Evolutionary conservation across 2,113 vertebrate genomes (phyloP).

Genomic region (Alethe castanea): DNA sequence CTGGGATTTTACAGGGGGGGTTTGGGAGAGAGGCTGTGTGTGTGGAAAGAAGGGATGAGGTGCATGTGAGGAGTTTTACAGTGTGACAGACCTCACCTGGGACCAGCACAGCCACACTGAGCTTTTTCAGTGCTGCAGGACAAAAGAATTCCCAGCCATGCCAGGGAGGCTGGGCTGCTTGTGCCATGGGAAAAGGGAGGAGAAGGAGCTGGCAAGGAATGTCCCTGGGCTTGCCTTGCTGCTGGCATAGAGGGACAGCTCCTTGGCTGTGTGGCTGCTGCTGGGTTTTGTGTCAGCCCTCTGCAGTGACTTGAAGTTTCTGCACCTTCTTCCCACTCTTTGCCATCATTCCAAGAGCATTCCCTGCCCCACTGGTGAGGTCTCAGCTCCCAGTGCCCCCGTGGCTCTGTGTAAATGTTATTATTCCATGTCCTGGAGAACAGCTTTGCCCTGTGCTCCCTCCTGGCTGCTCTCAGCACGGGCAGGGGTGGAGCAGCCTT

Average conservation of each 20-base stretch:
- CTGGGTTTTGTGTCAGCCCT: background rate
- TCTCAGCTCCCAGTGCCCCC: background rate
- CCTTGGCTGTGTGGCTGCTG: background rate
- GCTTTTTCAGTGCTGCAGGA: background rate
- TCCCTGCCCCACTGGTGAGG: background rate
- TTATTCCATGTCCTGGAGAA: fast-evolving
- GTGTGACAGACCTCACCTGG: background rate
- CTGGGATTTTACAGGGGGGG: background rate
- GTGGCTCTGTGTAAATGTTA: background rate
- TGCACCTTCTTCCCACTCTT: background rate
- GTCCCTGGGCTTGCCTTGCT: background rate
- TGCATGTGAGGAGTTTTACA: background rate
- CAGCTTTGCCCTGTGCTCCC: background rate
- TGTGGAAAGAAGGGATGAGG: background rate
- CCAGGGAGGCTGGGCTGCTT: background rate
- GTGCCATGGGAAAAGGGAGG: background rate
- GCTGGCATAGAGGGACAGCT: background rate
- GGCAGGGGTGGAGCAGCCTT: background rate
- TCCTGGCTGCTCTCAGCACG: background rate
- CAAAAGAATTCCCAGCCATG: background rate
- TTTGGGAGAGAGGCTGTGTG: background rate
- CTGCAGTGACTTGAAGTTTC: fast-evolving
- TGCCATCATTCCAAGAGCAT: fast-evolving
- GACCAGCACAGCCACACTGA: background rate
- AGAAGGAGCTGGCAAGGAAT: background rate